Conservation (phyloP, 2,888 invertebrate genomes). For the Mythimna ferrago region DNA sequence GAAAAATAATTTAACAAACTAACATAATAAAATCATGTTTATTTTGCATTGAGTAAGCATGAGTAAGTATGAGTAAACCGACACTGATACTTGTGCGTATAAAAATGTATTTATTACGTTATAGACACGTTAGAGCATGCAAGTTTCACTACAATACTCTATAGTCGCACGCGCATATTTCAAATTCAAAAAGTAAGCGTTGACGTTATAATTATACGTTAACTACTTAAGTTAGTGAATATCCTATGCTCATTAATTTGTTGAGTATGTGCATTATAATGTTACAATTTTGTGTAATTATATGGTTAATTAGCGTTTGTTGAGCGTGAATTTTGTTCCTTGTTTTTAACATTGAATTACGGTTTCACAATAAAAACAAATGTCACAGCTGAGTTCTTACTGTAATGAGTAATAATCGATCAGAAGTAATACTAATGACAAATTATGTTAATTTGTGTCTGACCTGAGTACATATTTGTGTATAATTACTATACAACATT, state of each 20-base stretch:
- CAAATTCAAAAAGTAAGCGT: slow-evolving; percentile 33
- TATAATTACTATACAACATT: too few species aligned
- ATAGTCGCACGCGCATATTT: slow-evolving; percentile 16
- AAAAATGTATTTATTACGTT: slow-evolving; percentile 22
- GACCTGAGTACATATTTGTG: too few species aligned
- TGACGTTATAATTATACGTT: slow-evolving; percentile 62
- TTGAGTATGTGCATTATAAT: slow-evolving; percentile 22
- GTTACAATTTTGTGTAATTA: slow-evolving; percentile 25
- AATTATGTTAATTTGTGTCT: not conserved
- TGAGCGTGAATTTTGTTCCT: slow-evolving; percentile 21
- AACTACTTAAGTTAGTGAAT: slow-evolving; percentile 36
- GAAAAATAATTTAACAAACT: not conserved
- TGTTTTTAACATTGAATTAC: slow-evolving; percentile 8
- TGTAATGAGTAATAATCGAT: not conserved
- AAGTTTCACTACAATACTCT: slow-evolving; percentile 66
- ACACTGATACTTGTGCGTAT: too few species aligned
- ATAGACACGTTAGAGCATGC: slow-evolving; percentile 56
- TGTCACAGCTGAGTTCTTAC: not conserved
- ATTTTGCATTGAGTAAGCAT: slow-evolving; percentile 20
- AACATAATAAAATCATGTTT: not conserved
- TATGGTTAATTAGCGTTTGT: slow-evolving; percentile 22
- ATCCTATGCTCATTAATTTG: slow-evolving; percentile 13
- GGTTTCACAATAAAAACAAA: not conserved
- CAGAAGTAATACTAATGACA: not conserved
- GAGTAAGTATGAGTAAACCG: too few species aligned